Evolutionary conservation across 1,140 invertebrate species (phyloP).

Genomic region (Cydia amplana): DNA sequence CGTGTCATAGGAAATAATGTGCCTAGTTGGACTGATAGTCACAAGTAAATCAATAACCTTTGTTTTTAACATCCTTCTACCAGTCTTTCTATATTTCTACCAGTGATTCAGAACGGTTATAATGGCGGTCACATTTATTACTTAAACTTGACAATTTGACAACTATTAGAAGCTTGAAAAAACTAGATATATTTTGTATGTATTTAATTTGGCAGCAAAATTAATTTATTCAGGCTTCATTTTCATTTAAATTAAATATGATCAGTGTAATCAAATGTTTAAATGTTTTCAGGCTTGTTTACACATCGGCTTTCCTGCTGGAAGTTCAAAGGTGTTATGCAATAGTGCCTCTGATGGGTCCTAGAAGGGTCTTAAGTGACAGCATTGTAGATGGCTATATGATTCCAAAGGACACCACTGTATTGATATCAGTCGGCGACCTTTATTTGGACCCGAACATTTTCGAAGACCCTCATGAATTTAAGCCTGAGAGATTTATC

Average conservation of each 20-base stretch:
- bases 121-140: not conserved
- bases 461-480: conserved; percentile 85
- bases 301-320: conserved; percentile 83
- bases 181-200: not conserved
- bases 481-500: conserved; percentile 85
- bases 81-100: too few relatives aligned
- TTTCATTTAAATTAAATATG: too few relatives aligned
- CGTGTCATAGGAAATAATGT: conserved; percentile 77
- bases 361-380: conserved; percentile 82
- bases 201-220: too few relatives aligned
- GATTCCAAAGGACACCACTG: conserved; percentile 84
- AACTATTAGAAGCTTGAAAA: not conserved
- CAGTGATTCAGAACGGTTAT: too few relatives aligned
- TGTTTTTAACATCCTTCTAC: too few relatives aligned
- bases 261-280: conserved; percentile 16
- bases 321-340: conserved; percentile 83
- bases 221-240: too few relatives aligned
- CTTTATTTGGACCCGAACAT: conserved; percentile 82
- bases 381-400: conserved; percentile 82
- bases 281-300: conserved; percentile 80
- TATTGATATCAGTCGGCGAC: conserved; percentile 84
- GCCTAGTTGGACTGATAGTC: conserved; percentile 64
- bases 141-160: conserved; percentile 29
- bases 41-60: conserved; percentile 49
- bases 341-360: conserved; percentile 84